These are phyloP conservation scores for Laticauda colubrina DNA, from an alignment of 2,113 vertebrate genomes.

Conservation along the genomic window DNA sequence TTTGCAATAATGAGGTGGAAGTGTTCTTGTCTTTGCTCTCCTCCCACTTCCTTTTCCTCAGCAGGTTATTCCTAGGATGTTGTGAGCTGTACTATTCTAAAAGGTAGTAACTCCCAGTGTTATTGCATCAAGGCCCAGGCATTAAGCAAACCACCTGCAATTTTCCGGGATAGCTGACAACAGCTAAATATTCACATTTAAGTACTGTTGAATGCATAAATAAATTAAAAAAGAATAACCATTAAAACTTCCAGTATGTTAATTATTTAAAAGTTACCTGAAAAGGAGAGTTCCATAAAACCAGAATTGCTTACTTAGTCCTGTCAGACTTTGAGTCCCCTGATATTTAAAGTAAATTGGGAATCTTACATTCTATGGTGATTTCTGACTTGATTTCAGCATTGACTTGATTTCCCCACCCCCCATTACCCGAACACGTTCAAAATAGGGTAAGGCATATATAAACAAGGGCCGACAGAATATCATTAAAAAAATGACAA, in stretches of 20 bases:
- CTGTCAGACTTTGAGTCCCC: background rate
- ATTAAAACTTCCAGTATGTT: background rate
- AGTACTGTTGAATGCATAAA: background rate
- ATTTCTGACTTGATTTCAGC: background rate
- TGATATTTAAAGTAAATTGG: background rate
- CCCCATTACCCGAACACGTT: background rate
- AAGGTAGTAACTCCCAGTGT: background rate
- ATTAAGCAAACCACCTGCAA: background rate
- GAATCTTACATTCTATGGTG: background rate
- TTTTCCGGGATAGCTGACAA: background rate
- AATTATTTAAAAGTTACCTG: constrained; percentile 37
- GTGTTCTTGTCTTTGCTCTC: background rate
- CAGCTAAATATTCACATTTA: background rate
- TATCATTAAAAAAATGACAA: background rate
- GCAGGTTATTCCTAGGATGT: background rate
- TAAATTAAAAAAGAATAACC: background rate
- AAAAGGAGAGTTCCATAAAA: constrained; percentile 28
- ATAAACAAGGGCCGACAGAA: background rate
- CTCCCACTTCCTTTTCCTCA: background rate
- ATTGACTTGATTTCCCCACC: background rate
- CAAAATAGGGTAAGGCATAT: background rate
- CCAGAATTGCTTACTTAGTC: background rate
- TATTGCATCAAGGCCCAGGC: background rate
- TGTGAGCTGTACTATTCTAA: background rate
- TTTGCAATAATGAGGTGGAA: background rate